Base-by-base conservation (phyloP, 2,113 vertebrate genomes). In the Cyphomyrus plagiostoma region DNA sequence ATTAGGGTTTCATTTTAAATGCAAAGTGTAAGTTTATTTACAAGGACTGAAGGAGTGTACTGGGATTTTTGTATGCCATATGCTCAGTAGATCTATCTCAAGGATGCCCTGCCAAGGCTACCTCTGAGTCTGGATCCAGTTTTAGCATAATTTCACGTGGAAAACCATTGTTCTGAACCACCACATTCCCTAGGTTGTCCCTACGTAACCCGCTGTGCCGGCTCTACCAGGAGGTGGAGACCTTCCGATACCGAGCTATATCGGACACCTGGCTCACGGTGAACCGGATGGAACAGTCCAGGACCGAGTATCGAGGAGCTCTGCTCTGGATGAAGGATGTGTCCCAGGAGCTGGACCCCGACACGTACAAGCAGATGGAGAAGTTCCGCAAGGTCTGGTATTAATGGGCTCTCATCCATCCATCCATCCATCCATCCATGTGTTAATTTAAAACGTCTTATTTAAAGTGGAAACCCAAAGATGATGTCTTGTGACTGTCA, bases 251-350 rank as follows among this genome's bases (percentile, higher is more conserved):
- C 21, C 94, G 97, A 48, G 98, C 98, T 77, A 98, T 99, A 93
- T 99, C 98, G 0, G 98, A 99, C 94, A 99, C 98, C 0, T 99
- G 98, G 98, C 96, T 99, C 92, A 99, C 98, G 0, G 98, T 99
- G 89, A 99, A 99, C 90, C 95, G 98, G 6, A 99, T 99, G 98
- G 98, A 99, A 82, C 98, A 99, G 91, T 96, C 96, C 88, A 96
- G 98, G 89, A 99, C 98, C 0, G 98, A 99, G 52, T 99, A 99
- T 91, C 95, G 98, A 19, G 98, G 98, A 48, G 98, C 98, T 0
- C 94, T 99, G 0, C 95, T 99, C 0, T 99, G 98, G 98, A 99
- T 99, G 98, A 99, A 99, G 94, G 98, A 99, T 30, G 97, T 98
- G n/a, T 99, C 98, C 58, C 98, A 99, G 93, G 98, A 99, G 92